These are phyloP conservation scores for Coregonus sp. DNA, from an alignment of 2,797 vertebrate species.

Conservation along the genomic window DNA sequence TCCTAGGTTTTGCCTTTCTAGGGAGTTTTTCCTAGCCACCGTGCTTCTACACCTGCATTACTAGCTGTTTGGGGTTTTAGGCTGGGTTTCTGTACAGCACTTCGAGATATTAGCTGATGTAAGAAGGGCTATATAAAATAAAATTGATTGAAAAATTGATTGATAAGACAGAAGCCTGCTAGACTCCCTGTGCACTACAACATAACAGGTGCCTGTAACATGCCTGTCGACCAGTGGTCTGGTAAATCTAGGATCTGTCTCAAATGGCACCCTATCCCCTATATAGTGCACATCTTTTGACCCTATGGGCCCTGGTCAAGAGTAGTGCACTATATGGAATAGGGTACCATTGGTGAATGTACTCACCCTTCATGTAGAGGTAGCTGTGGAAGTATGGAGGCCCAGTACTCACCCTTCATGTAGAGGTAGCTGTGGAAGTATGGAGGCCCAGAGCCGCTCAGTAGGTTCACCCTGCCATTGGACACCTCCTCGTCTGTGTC, in stretches of 20 bases:
- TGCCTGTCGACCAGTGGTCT: slow-evolving; percentile 46
- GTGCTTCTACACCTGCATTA: no score
- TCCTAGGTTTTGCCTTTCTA: no score
- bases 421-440: slow-evolving; percentile 96
- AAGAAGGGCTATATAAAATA: no score
- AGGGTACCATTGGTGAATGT: background rate
- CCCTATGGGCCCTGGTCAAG: background rate
- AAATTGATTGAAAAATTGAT: no score
- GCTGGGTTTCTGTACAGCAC: no score
- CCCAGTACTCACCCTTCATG: slow-evolving; percentile 84
- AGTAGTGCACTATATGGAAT: background rate
- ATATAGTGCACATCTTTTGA: no score
- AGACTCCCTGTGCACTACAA: no score
- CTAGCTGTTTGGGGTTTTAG: no score
- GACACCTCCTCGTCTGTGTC: slow-evolving; percentile 94
- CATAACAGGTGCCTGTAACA: slow-evolving; percentile 10
- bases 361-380: slow-evolving; percentile 92
- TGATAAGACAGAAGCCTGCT: no score
- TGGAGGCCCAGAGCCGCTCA: slow-evolving; percentile 85
- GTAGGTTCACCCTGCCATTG: slow-evolving; percentile 79
- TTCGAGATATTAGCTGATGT: no score
- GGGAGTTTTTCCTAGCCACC: no score
- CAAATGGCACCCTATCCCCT: no score
- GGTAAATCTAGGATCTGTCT: slow-evolving; percentile 5
- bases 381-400: slow-evolving; percentile 89